Evolutionary conservation across 92 coral and sea anemone genomes (phyloP).

Genomic region (Chrysogorgia sp.): DNA sequence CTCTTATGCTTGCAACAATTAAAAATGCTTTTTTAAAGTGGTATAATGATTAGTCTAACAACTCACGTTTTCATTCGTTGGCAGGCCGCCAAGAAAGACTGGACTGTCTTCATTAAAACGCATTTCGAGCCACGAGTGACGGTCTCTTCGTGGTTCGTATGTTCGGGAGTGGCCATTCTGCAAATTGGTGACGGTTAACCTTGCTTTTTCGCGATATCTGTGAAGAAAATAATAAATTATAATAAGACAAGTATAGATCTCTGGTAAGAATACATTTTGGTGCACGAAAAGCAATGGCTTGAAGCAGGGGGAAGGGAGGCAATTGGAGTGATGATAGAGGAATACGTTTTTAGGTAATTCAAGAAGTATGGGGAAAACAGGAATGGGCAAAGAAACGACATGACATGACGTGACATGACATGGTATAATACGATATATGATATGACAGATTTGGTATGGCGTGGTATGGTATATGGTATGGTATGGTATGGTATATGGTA

Average conservation of each 20-base stretch:
- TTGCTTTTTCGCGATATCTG: slow-evolving; percentile 71
- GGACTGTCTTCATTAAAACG: slow-evolving; percentile 51
- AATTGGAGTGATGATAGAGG: too few species aligned
- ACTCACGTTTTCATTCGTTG: slow-evolving; percentile 67
- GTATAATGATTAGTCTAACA: not conserved
- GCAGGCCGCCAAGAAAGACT: slow-evolving; percentile 79
- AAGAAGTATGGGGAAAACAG: too few species aligned
- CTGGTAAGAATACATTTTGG: too few species aligned
- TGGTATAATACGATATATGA: not conserved
- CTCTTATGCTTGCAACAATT: too few species aligned
- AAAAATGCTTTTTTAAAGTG: too few species aligned
- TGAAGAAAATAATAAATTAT: slow-evolving; percentile 6
- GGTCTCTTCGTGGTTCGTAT: slow-evolving; percentile 53
- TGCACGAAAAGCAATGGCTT: not conserved
- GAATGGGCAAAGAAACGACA: not conserved
- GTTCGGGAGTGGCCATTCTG: slow-evolving; percentile 71
- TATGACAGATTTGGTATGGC: too few species aligned
- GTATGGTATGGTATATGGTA: too few species aligned
- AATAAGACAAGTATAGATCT: not conserved
- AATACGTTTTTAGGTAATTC: too few species aligned
- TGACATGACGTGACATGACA: not conserved
- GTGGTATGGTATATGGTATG: too few species aligned
- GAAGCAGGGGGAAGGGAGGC: not conserved
- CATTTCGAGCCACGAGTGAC: slow-evolving; percentile 41
- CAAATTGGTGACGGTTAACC: slow-evolving; percentile 84